Base-by-base conservation (phyloP, 2,797 vertebrate species). In the Phalloptychus januarius region DNA sequence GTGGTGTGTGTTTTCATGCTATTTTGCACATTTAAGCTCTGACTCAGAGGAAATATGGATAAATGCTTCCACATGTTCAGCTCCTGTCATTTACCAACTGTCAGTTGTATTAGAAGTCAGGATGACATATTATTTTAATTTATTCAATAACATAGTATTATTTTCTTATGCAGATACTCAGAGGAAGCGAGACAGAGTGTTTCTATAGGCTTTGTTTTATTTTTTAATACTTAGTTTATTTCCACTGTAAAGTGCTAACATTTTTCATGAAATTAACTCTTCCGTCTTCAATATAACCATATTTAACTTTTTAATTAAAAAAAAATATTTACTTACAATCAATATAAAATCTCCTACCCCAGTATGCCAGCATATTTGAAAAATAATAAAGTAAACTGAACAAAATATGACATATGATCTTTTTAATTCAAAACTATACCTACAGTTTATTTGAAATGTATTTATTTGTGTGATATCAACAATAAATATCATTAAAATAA, bases 61-160 rank as follows among this genome's bases (percentile, higher is more conserved):
- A 89, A 91, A 85, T 71, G 79, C 50, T 90, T 89, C 89, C 91
- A 90, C 76, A 75, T 93, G 46, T 65, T 61, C 72, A 77, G 69
- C 76, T 58, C 77, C 85, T 80, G 81, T 69, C 85, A 80, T 79
- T 83, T 90, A 86, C 28, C 23, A 69, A 25, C 42, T n/a, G 71
- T 87, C 75, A 1, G 23, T 73, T 74, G 31, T 28, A 79, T 83
- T 79, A 84, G 79, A 83, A 74, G 40, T 45, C 38, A 67, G 33
- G 75, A 83, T 52, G 4, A 67, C 36, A 40, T 38, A 67, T 65
- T 65, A 23, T 38, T 67, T 20, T 67, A 4, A 67, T 11, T 67
- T 40, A 67, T 20, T 38, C 11, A 23, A 67, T 20, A 67, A 25
- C 8, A 38, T 38, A 52, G 23, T 52, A 10, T 52, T 25, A 18